Evolutionary conservation across 2,113 vertebrate species (phyloP).

Genomic region (Tachysurus fulvidraco): DNA sequence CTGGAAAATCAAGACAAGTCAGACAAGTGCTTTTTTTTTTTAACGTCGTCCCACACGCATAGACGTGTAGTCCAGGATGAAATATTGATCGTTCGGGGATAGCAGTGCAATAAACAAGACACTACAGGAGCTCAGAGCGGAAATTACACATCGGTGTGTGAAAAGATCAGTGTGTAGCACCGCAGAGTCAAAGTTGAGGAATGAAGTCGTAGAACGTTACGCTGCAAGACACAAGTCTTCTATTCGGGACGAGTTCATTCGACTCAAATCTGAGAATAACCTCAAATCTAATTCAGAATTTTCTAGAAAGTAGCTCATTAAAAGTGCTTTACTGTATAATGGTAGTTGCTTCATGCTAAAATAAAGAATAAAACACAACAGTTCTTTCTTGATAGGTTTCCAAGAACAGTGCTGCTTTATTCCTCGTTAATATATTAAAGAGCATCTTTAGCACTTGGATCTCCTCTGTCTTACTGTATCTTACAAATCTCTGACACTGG

Average conservation of each 20-base stretch:
- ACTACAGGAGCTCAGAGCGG: neutral
- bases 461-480: neutral
- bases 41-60: neutral
- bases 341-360: neutral
- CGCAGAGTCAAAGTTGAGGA: neutral
- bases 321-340: neutral
- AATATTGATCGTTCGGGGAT: neutral
- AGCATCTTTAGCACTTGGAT: neutral
- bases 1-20: conserved; percentile 56
- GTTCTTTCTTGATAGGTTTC: neutral
- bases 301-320: neutral
- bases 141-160: neutral
- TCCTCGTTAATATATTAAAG: neutral
- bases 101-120: neutral
- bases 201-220: neutral
- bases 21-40: neutral
- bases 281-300: neutral
- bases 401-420: neutral
- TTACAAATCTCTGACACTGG: neutral
- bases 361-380: neutral
- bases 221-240: neutral
- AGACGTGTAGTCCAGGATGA: neutral
- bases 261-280: neutral
- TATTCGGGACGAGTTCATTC: neutral
- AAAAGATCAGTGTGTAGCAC: neutral